Evolutionary conservation across 2,797 vertebrate genomes (phyloP).

Genomic region (Tachyglossus aculeatus): DNA sequence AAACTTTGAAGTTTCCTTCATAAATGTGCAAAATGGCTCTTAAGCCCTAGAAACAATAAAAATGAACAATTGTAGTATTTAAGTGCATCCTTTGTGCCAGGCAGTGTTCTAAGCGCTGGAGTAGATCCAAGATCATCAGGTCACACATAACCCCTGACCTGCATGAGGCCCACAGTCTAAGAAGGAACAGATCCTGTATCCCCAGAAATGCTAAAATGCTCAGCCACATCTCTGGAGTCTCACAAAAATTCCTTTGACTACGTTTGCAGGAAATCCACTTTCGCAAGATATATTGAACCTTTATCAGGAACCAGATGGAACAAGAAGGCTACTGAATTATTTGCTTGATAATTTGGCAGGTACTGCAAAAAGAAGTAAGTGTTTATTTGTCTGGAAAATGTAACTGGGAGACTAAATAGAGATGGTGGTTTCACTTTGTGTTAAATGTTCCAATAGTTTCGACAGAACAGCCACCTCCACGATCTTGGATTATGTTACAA

Average conservation of each 20-base stretch:
- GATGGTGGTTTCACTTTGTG: slow-evolving; percentile 54
- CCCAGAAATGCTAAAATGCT: no score
- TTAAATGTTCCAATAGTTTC: slow-evolving; percentile 79
- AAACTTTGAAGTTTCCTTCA: no score
- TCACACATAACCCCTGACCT: no score
- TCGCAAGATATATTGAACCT: slow-evolving; percentile 98
- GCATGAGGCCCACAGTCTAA: no score
- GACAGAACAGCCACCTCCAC: slow-evolving; percentile 92
- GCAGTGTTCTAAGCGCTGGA: no score
- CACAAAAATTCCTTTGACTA: slow-evolving; percentile 58
- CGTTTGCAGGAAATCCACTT: slow-evolving; percentile 93
- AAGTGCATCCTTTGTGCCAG: no score
- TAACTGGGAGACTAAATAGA: slow-evolving; percentile 48
- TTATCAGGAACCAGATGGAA: slow-evolving; percentile 97
- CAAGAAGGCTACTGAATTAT: slow-evolving; percentile 95
- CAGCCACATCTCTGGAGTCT: no score
- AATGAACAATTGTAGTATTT: no score
- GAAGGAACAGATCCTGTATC: no score
- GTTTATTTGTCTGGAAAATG: slow-evolving; percentile 49
- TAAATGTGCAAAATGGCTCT: no score
- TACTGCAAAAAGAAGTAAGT: slow-evolving; percentile 97
- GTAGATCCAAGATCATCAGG: no score
- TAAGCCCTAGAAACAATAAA: no score
- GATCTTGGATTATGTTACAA: slow-evolving; percentile 95
- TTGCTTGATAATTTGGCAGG: slow-evolving; percentile 99